phyloP scores from a whole-genome alignment of 2,888 invertebrate species.

The Trissoscelio sp. region DNA sequence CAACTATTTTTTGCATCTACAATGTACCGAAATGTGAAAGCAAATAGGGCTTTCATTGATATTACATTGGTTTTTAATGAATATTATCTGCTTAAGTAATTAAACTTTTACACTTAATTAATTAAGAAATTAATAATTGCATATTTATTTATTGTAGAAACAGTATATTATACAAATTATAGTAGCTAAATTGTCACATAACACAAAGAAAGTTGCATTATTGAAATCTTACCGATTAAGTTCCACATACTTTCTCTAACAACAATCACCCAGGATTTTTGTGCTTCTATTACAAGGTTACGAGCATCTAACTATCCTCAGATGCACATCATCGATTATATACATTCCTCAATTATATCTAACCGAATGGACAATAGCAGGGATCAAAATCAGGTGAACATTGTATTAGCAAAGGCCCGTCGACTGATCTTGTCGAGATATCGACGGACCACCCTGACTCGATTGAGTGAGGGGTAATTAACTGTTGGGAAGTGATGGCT shows the following conservation, averaged over 20 bases:
- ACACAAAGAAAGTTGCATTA: no score
- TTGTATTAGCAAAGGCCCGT: constrained; percentile 51
- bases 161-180: no score
- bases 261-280: constrained; percentile 28
- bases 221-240: no score
- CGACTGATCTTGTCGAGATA: constrained; percentile 56
- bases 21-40: no score
- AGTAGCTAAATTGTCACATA: no score
- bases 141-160: no score
- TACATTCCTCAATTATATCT: constrained; percentile 57
- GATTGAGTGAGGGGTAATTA: constrained; percentile 78
- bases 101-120: no score
- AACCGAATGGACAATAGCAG: constrained; percentile 50
- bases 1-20: no score
- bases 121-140: no score
- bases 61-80: no score
- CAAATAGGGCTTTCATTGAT: no score
- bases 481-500: constrained; percentile 77
- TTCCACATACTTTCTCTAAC: constrained; percentile 24
- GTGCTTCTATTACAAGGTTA: constrained; percentile 30
- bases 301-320: constrained; percentile 18
- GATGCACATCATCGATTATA: constrained; percentile 53
- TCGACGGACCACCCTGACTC: constrained; percentile 77
- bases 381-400: constrained; percentile 57
- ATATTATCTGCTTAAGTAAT: no score